These are phyloP conservation scores for Geococcyx californianus DNA, from an alignment of 2,113 vertebrate genomes.

Conservation along the genomic window DNA sequence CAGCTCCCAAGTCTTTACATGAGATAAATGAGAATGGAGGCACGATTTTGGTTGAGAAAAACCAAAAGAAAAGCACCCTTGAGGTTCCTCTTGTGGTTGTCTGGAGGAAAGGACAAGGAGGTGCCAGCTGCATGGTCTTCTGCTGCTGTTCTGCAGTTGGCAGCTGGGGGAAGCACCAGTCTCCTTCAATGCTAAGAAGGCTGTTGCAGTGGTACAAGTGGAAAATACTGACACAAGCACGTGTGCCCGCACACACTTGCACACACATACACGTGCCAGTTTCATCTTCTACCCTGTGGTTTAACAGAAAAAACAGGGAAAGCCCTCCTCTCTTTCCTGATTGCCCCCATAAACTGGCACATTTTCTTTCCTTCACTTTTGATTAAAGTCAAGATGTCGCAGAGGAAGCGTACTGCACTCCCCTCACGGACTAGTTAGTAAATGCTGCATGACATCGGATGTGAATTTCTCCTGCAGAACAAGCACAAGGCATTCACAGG, in stretches of 20 bases:
- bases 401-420: neutral
- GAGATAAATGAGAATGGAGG: neutral
- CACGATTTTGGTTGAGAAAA: rapidly evolving
- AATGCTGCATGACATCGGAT: neutral
- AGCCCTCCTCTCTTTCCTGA: neutral
- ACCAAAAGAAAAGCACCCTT: neutral
- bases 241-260: rapidly evolving
- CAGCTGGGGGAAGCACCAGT: rapidly evolving
- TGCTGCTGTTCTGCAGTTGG: neutral
- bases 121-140: neutral
- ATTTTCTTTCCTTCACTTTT: neutral
- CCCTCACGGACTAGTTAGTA: neutral
- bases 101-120: neutral
- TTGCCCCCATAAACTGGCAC: neutral
- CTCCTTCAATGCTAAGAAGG: neutral
- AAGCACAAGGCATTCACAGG: rapidly evolving
- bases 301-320: neutral
- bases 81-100: neutral
- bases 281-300: neutral
- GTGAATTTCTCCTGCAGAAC: neutral
- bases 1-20: rapidly evolving
- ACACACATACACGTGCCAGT: rapidly evolving
- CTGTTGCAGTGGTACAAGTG: neutral
- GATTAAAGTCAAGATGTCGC: neutral
- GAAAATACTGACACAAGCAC: neutral